phyloP scores from a whole-genome alignment of 2,797 vertebrate genomes.

The Liparis tanakae region DNA sequence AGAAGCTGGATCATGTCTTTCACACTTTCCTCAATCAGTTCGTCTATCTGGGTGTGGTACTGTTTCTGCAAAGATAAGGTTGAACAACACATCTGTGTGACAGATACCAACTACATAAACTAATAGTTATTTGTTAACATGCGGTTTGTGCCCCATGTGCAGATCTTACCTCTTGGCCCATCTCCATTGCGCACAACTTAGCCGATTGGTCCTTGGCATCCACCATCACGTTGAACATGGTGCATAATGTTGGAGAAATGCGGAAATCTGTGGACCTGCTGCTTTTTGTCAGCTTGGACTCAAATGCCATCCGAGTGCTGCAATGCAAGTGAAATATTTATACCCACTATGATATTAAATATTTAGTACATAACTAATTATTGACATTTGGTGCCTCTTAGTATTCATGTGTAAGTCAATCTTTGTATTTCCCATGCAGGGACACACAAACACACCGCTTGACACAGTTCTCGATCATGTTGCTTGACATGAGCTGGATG shows the following conservation, averaged over 20 bases:
- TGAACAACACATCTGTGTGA: background rate
- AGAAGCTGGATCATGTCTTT: conserved; percentile 98
- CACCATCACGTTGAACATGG: conserved; percentile 99
- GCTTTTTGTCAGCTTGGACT: conserved; percentile 98
- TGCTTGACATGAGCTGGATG: conserved; percentile 97
- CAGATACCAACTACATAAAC: background rate
- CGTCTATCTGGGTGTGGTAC: conserved; percentile 96
- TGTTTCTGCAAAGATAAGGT: conserved; percentile 89
- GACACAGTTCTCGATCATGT: conserved; percentile 99
- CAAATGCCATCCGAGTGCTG: conserved; percentile 99
- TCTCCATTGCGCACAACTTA: conserved; percentile 99
- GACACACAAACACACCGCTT: conserved; percentile 86
- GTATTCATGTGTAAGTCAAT: conserved; percentile 17
- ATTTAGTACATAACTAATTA: conserved; percentile 21
- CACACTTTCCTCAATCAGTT: conserved; percentile 99
- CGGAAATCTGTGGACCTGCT: conserved; percentile 99
- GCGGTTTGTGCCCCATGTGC: background rate
- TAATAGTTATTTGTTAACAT: conserved; percentile 12
- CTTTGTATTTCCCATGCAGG: background rate
- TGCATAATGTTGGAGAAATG: conserved; percentile 99
- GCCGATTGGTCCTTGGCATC: conserved; percentile 99
- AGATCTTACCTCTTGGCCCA: conserved; percentile 96
- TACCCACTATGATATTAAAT: background rate
- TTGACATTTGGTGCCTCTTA: conserved; percentile 17
- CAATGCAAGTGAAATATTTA: conserved; percentile 59